These are phyloP conservation scores for Saimiri boliviensis DNA, from an alignment of 2,113 vertebrate genomes.

Conservation along the genomic window DNA sequence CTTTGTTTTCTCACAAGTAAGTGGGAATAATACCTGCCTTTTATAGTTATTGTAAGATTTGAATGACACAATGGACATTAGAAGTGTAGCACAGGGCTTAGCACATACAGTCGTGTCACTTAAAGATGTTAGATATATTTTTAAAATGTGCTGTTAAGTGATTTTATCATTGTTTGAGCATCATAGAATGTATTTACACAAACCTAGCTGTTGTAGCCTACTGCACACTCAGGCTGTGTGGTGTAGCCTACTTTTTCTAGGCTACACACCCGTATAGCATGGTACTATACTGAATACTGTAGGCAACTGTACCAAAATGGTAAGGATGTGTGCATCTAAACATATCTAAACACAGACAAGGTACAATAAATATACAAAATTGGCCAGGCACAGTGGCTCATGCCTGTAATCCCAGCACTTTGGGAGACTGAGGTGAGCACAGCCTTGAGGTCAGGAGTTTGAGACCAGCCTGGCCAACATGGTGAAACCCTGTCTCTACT, in stretches of 20 bases:
- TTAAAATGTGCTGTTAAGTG: neutral
- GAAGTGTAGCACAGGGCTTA: neutral
- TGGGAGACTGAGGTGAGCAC: too few species aligned
- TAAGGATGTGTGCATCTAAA: neutral
- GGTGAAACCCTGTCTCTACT: too few species aligned
- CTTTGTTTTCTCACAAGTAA: neutral
- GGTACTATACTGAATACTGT: neutral
- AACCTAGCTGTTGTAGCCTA: neutral
- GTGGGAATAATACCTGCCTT: neutral
- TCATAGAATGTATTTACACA: neutral
- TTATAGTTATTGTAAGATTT: neutral
- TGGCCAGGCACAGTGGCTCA: too few species aligned
- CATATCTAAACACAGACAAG: neutral
- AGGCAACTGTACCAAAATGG: neutral
- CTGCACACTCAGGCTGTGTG: neutral
- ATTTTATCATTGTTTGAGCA: neutral
- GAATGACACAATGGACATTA: neutral
- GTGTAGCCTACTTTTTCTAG: neutral
- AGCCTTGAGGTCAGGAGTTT: too few species aligned
- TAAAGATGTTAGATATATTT: neutral
- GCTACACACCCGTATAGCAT: neutral
- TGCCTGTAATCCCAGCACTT: too few species aligned
- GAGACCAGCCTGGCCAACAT: too few species aligned
- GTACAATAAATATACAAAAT: neutral
- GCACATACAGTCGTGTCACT: neutral